Evolutionary conservation across 1,140 invertebrate genomes (phyloP).

Genomic region (Pseudomyrmex concolor): DNA sequence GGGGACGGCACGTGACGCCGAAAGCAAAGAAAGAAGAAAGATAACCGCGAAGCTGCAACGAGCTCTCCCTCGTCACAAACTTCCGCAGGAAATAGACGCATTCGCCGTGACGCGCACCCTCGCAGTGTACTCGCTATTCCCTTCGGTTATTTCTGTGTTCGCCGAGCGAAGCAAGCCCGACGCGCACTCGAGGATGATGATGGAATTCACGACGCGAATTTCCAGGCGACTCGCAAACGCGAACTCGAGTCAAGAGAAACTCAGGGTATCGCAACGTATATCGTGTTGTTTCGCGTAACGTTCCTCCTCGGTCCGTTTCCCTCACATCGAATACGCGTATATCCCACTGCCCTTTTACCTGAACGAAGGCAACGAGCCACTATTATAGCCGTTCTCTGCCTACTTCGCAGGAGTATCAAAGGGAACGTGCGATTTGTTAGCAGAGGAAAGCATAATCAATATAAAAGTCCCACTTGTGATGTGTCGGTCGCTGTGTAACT

Average conservation of each 20-base stretch:
- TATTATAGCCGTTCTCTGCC: neutral
- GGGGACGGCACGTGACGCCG: neutral
- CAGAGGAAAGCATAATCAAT: too few species aligned
- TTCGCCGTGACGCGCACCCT: constrained; percentile 73
- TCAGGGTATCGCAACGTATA: constrained; percentile 51
- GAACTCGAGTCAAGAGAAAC: neutral
- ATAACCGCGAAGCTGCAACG: constrained; percentile 42
- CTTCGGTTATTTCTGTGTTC: neutral
- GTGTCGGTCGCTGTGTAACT: too few species aligned
- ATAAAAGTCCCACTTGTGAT: too few species aligned
- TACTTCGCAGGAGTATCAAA: neutral
- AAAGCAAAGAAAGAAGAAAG: constrained; percentile 23
- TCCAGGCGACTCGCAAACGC: neutral
- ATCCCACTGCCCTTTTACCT: neutral
- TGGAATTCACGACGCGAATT: constrained; percentile 7
- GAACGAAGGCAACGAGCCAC: neutral
- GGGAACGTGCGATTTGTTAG: too few species aligned
- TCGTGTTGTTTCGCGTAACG: constrained; percentile 65
- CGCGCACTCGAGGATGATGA: neutral
- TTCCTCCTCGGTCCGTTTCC: constrained; percentile 69
- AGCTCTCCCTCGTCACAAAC: constrained; percentile 47
- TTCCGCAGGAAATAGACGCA: constrained; percentile 77
- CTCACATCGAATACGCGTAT: neutral
- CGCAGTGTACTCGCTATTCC: constrained; percentile 14
- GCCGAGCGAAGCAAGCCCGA: neutral